Evolutionary conservation across 2,797 vertebrate genomes (phyloP).

Genomic region (Cirrhinus mrigala): DNA sequence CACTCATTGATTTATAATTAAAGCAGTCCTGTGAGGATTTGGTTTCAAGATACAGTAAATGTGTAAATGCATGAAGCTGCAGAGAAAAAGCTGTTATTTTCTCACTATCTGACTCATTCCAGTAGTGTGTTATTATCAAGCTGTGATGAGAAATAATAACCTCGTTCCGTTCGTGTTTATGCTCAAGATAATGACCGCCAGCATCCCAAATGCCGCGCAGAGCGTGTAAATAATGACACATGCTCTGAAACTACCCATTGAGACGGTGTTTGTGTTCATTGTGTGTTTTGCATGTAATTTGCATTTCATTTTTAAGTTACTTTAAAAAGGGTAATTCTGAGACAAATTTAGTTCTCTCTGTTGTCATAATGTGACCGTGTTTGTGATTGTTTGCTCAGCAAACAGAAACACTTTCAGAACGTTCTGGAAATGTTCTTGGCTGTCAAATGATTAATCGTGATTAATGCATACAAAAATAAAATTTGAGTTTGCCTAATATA

Average conservation of each 20-base stretch:
- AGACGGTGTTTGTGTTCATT: slow-evolving; percentile 24
- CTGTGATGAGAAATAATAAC: slow-evolving; percentile 17
- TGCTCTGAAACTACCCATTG: slow-evolving; percentile 7
- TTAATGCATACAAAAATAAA: too few relatives aligned
- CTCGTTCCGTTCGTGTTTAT: not conserved
- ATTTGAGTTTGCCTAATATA: too few relatives aligned
- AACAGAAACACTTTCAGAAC: not conserved
- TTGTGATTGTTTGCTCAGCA: not conserved
- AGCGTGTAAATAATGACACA: slow-evolving; percentile 3
- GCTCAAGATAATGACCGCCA: not conserved
- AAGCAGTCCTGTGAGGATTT: not conserved
- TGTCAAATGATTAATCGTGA: too few relatives aligned
- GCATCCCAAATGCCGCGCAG: not conserved
- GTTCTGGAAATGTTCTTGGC: not conserved
- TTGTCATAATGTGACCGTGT: not conserved
- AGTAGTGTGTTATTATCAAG: not conserved
- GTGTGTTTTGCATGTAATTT: slow-evolving; percentile 49
- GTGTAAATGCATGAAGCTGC: not conserved
- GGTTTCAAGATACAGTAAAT: not conserved
- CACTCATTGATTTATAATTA: slow-evolving; percentile 14
- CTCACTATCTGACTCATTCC: not conserved
- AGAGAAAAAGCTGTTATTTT: not conserved
- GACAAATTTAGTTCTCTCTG: not conserved
- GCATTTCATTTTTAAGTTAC: slow-evolving; percentile 3
- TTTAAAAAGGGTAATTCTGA: slow-evolving; percentile 12